Conservation (phyloP, 2,888 invertebrate genomes). For the Ptychoptera contaminata region DNA sequence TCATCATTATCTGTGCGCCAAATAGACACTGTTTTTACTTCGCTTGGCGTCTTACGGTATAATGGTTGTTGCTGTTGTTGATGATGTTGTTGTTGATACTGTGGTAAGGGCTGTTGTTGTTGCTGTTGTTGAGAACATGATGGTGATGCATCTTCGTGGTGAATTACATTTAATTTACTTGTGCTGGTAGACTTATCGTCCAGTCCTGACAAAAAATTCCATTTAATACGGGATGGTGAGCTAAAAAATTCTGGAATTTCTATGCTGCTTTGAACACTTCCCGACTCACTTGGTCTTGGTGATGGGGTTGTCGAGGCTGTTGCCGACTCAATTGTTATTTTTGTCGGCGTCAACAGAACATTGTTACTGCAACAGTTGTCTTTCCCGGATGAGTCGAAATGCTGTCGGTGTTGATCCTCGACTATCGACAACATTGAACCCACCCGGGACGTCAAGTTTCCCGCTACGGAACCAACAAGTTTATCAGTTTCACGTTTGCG, state of each 20-base stretch:
- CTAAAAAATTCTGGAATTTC: constrained; percentile 29
- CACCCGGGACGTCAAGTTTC: too few relatives aligned
- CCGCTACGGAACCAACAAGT: too few relatives aligned
- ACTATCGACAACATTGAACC: too few relatives aligned
- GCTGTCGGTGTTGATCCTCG: constrained; percentile 13
- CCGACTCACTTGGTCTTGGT: constrained; percentile 1
- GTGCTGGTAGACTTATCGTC: not conserved
- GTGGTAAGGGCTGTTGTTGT: constrained; percentile 1
- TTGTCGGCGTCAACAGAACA: constrained; percentile 21
- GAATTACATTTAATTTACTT: constrained; percentile 2
- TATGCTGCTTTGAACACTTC: constrained; percentile 11
- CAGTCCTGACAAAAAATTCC: constrained; percentile 27
- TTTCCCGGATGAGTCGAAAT: constrained; percentile 9
- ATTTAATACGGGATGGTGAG: constrained; percentile 30
- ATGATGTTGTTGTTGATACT: not conserved
- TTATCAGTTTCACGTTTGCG: too few relatives aligned
- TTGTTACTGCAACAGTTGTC: constrained; percentile 14
- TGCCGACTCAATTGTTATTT: constrained; percentile 24
- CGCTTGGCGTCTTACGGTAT: not conserved
- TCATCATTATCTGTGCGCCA: constrained; percentile 20
- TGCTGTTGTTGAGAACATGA: not conserved
- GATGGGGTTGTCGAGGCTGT: constrained; percentile 16
- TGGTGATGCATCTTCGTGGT: not conserved
- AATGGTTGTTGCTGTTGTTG: not conserved
- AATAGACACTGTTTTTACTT: constrained; percentile 17